Conservation (phyloP, 2,113 vertebrate species). For the Stegostoma tigrinum region DNA sequence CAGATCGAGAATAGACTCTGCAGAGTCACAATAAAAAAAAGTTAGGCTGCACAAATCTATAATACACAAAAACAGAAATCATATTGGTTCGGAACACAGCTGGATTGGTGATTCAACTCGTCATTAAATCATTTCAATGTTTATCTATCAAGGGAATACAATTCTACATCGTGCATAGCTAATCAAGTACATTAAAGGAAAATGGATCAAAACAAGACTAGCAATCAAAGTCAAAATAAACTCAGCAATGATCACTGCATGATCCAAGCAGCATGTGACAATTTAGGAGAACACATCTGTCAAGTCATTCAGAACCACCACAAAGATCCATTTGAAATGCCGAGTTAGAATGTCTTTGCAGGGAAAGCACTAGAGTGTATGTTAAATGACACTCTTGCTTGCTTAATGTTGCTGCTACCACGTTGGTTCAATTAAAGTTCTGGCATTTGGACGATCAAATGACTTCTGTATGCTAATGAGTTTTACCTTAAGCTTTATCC, state of each 20-base stretch:
- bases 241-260: constrained; percentile 11
- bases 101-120: not conserved
- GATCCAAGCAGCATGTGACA: not conserved
- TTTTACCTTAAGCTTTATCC: constrained; percentile 43
- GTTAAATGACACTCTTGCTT: constrained; percentile 6
- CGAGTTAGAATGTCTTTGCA: not conserved
- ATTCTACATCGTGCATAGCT: not conserved
- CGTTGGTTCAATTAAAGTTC: constrained; percentile 29
- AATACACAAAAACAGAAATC: not conserved
- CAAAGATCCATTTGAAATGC: constrained; percentile 27
- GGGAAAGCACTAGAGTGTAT: not conserved
- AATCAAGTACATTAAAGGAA: constrained; percentile 13
- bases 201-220: not conserved
- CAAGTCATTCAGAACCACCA: constrained; percentile 1
- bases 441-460: constrained; percentile 40
- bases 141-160: not conserved
- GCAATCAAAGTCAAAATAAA: constrained; percentile 23
- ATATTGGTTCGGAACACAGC: not conserved
- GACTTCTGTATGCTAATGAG: constrained; percentile 45
- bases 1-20: not conserved
- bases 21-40: not conserved
- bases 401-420: constrained; percentile 15
- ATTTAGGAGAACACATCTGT: constrained; percentile 31
- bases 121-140: not conserved
- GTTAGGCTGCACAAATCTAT: not conserved